Percentiles rank a stretch among this genome's conserved stretches.
These are phyloP conservation scores for Ptyas mucosa DNA, from an alignment of 2,113 vertebrate species.

Conservation along the genomic window DNA sequence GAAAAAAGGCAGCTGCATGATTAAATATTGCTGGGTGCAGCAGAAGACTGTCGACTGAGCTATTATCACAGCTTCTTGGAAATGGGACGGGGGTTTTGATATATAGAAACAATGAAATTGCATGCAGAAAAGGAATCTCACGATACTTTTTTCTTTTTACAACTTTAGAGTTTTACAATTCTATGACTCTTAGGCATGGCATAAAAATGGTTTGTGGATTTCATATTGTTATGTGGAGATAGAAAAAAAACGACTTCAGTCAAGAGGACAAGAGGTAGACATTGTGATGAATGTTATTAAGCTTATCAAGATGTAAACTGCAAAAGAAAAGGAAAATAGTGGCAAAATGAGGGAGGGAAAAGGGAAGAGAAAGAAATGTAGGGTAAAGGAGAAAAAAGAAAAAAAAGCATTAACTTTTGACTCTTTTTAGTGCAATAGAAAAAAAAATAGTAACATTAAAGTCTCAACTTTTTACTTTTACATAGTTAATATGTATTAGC, in stretches of 20 bases:
- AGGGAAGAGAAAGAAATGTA: neutral
- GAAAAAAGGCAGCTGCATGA: slow-evolving; percentile 18
- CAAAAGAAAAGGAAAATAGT: neutral
- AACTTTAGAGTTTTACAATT: slow-evolving; percentile 49
- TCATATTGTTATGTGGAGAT: neutral
- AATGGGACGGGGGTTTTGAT: slow-evolving; percentile 10
- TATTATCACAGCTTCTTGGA: neutral
- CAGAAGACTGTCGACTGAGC: slow-evolving; percentile 15
- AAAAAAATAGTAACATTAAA: neutral
- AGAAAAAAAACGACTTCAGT: neutral
- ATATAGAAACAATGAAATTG: slow-evolving; percentile 4
- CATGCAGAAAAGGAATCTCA: slow-evolving; percentile 35
- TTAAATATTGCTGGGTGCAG: slow-evolving; percentile 17
- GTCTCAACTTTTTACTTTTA: neutral
- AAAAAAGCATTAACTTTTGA: neutral
- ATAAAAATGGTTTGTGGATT: neutral
- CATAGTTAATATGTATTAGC: neutral
- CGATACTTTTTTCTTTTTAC: slow-evolving; percentile 6
- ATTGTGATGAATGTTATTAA: neutral
- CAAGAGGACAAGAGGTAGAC: neutral
- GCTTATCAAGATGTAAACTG: neutral
- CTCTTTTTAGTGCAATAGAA: neutral
- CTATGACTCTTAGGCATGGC: slow-evolving; percentile 19
- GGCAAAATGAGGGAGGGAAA: neutral
- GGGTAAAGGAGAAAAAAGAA: neutral